phyloP scores from a whole-genome alignment of 2,113 vertebrate species.

The Coptodon bakossiorum region DNA sequence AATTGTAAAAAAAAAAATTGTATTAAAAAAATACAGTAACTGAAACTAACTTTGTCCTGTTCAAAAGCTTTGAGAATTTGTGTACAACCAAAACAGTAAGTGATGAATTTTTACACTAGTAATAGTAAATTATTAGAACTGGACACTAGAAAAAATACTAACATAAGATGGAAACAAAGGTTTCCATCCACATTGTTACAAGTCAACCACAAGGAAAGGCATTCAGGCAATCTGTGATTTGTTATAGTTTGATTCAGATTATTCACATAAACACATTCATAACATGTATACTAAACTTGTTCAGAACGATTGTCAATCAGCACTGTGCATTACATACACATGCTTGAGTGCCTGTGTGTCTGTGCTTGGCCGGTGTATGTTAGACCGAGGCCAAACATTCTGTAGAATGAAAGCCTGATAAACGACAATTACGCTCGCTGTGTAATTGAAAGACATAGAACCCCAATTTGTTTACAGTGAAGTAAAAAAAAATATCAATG shows the following conservation, averaged over 20 bases:
- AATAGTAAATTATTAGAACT: neutral
- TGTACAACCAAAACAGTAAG: neutral
- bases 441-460: neutral
- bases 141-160: neutral
- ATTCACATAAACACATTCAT: neutral
- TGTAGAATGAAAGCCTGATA: neutral
- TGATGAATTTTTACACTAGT: neutral
- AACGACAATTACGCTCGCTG: neutral
- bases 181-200: neutral
- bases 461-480: neutral
- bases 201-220: neutral
- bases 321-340: neutral
- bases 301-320: neutral
- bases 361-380: neutral
- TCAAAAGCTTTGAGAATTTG: neutral
- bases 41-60: neutral
- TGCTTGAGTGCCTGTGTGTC: neutral
- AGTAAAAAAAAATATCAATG: neutral
- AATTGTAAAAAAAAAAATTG: neutral
- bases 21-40: neutral
- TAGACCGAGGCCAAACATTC: neutral
- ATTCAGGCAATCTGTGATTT: neutral
- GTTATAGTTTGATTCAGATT: neutral
- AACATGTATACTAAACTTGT: neutral
- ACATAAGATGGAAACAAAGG: accelerated